A percentile compares a stretch with the other conserved stretches of the same genome.
Evolutionary conservation across 2,888 invertebrate genomes (phyloP).

Genomic region (Drosophila testacea): DNA sequence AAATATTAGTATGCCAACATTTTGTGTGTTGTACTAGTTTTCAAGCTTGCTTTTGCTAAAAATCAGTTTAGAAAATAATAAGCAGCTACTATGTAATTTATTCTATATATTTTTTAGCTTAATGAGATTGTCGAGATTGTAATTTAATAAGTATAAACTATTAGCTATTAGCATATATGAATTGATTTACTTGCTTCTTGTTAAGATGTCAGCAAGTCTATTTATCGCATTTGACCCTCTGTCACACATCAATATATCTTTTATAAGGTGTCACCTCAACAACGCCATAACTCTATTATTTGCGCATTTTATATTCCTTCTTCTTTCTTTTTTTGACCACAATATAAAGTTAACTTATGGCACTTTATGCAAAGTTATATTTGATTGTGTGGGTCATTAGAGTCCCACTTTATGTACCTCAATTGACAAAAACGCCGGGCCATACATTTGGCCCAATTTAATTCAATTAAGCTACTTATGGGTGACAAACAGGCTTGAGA

Average conservation of each 20-base stretch:
- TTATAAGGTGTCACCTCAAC: conserved; percentile 36
- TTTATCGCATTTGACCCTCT: conserved; percentile 34
- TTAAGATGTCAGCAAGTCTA: conserved; percentile 6
- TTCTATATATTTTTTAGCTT: conserved; percentile 5
- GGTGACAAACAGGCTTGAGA: conserved; percentile 36
- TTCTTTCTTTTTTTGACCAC: conserved; percentile 15
- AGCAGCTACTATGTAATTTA: not conserved
- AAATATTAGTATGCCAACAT: too few relatives aligned
- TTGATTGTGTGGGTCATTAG: conserved; percentile 47
- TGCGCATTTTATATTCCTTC: conserved; percentile 7
- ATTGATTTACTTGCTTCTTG: conserved; percentile 3
- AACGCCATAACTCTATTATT: conserved; percentile 37
- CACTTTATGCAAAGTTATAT: conserved; percentile 56
- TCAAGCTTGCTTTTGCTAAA: not conserved
- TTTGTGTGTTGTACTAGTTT: too few relatives aligned
- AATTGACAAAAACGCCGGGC: conserved; percentile 57
- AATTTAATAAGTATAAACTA: not conserved
- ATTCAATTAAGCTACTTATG: conserved; percentile 71
- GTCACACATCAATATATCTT: conserved; percentile 29
- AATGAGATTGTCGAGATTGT: conserved; percentile 1
- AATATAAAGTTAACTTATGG: conserved; percentile 50
- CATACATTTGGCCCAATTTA: conserved; percentile 70
- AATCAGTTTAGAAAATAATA: not conserved
- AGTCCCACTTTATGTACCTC: conserved; percentile 52
- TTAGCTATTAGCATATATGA: not conserved